Base-by-base conservation (phyloP, 2,113 vertebrate genomes). In the Castor canadensis region DNA sequence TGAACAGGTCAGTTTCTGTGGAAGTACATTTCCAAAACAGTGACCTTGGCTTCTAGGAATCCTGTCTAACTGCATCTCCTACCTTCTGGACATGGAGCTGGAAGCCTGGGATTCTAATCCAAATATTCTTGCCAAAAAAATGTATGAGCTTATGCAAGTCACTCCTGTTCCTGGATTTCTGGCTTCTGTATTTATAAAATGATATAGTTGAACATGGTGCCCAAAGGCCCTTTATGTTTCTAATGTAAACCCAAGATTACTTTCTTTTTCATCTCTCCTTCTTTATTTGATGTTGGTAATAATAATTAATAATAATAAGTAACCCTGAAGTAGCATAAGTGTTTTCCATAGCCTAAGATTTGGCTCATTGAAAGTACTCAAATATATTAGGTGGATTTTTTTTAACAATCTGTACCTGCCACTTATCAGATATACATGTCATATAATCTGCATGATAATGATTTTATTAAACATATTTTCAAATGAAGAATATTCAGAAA, bases 381-480 rank as follows among this genome's bases (percentile, higher is more conserved):
- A 12, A 11, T 88, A 47, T 82, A 40, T 71, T 76, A 67, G 11
- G 12, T 76, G 40, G 9, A 32, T 28, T 72, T 64, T 80, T 24
- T 58, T 54, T 43, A 54, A 62, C 40, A 54, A 54, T 88, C 22
- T 22, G 30, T 54, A 43, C 58, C n/a, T 71, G 40, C 54, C 96
- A 19, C 52, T 80, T 91, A 43, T 38, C 56, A 94, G 56, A 58
- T 19, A 75, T 22, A 84, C 69, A 43, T 67, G 43, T 66, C 35
- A 84, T 84, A 12, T 72, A 81, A 75, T 93, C 13, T 75, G 85
- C 35, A 3, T 83, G 69, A 67, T 56, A 77, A 82, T 77, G 56
- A 71, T 38, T 91, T 80, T 89, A 71, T 79, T 94, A 85, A 90
- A 26, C 45, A 45, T 62, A n/a, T 47, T 86, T 94, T 95, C 38